Base-by-base conservation (phyloP, 2,113 vertebrate genomes). In the Atlantisia rogersi region DNA sequence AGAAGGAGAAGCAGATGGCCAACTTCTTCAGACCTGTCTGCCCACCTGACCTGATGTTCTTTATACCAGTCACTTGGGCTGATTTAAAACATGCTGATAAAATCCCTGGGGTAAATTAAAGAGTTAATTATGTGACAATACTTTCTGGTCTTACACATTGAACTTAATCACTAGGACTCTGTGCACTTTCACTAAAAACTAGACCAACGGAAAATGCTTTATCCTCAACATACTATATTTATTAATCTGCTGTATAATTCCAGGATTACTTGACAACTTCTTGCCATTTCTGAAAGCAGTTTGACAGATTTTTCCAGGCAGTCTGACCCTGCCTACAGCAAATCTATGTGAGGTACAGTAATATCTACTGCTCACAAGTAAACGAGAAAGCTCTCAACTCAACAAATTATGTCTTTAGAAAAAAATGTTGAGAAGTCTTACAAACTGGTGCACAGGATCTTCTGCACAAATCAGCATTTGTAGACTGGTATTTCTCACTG, bases 1-100 rank as follows among this genome's bases (percentile, higher is more conserved):
- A 95, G 81, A 78, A 94, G 37, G 52, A 91, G 48, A 86, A 94
- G 62, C 84, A 96, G 95, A 94, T 84, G 77, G 80, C 81, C 39
- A 95, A 21, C 62, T 89, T 60, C 78, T 94, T 65, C 56, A 83
- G 44, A 68, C 44, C 82, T 42, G 46, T 55, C 81, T 87, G 74
- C 37, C 25, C 70, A 59, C 55, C 70, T 91, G 74, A 92, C 86
- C 77, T 76, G 22, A 62, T 60, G 65, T 88, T 74, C 90, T 94
- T 87, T 50, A 86, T 20, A 92, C 19, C 28, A 86, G 46, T 26
- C 53, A 84, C 19, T 63, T 35, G 62, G 28, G 42, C 56, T 79
- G 86, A 84, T 65, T 79, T 88, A 80, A 86, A 77, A 63, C 15
- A 48, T 73, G 31, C 58, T 85, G 59, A 89, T 81, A 92, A 78